Conservation (phyloP, 2,888 invertebrate genomes). For the Campoplex nolae region DNA sequence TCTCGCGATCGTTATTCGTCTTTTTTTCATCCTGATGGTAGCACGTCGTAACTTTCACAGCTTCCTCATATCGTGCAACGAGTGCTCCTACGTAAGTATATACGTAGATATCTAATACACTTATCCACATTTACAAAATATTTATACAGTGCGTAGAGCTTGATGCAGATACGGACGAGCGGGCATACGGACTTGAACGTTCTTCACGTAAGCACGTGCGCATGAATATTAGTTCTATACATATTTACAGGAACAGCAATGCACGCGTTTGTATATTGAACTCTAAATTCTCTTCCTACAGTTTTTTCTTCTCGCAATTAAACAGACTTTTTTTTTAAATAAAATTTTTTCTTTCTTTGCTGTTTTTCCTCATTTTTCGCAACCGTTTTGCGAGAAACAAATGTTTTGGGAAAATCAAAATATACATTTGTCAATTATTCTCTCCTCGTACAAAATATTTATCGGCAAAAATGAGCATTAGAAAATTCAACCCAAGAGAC, state of each 20-base stretch:
- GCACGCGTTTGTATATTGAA: constrained; percentile 20
- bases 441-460: neutral
- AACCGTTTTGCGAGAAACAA: neutral
- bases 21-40: constrained; percentile 24
- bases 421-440: neutral
- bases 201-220: constrained; percentile 61
- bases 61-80: constrained; percentile 65
- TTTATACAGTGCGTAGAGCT: constrained; percentile 12
- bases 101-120: constrained; percentile 25
- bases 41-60: constrained; percentile 60
- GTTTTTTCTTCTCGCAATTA: neutral
- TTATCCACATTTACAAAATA: neutral
- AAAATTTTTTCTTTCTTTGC: neutral
- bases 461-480: too few relatives aligned
- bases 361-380: neutral
- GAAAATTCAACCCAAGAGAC: too few relatives aligned
- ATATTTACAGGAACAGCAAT: constrained; percentile 28
- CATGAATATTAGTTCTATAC: constrained; percentile 39
- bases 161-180: constrained; percentile 34
- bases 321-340: constrained; percentile 55
- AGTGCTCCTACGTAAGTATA: constrained; percentile 47
- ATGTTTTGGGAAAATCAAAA: neutral
- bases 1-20: constrained; percentile 27
- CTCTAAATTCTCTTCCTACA: constrained; percentile 7
- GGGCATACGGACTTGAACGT: constrained; percentile 46